Evolutionary conservation across 2,797 vertebrate genomes (phyloP).

Genomic region (Taeniopygia guttata): DNA sequence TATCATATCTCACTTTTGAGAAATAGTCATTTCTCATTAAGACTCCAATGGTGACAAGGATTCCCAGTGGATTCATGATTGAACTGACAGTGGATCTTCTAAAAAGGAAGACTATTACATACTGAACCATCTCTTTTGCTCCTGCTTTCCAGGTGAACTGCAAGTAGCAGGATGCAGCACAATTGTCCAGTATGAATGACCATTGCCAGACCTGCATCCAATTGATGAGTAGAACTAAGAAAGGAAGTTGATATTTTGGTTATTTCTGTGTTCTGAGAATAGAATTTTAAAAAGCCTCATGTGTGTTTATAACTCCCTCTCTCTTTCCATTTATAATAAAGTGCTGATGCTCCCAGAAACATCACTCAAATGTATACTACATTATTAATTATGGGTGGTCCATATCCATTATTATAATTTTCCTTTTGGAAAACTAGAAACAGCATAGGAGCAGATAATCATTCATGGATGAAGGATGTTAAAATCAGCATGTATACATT

Average conservation of each 20-base stretch:
- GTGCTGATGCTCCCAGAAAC: neutral
- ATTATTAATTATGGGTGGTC: neutral
- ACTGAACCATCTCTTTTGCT: neutral
- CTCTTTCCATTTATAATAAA: neutral
- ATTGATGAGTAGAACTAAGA: neutral
- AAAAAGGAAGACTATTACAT: neutral
- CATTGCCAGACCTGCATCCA: neutral
- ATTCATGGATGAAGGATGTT: neutral
- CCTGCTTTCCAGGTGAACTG: neutral
- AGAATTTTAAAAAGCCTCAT: neutral
- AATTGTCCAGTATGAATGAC: neutral
- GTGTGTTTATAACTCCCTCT: accelerated
- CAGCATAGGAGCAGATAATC: neutral
- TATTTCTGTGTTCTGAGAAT: neutral
- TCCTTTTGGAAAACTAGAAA: neutral
- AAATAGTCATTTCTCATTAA: neutral
- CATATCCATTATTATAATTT: neutral
- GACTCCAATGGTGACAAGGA: neutral
- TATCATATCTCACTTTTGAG: neutral
- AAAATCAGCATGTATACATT: neutral
- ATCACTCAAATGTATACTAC: neutral
- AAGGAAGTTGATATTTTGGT: neutral
- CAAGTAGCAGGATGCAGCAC: neutral
- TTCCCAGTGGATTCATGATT: neutral
- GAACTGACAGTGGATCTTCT: neutral